Base-by-base conservation (phyloP, 2,113 vertebrate species). In the Chloroceryle aenea region DNA sequence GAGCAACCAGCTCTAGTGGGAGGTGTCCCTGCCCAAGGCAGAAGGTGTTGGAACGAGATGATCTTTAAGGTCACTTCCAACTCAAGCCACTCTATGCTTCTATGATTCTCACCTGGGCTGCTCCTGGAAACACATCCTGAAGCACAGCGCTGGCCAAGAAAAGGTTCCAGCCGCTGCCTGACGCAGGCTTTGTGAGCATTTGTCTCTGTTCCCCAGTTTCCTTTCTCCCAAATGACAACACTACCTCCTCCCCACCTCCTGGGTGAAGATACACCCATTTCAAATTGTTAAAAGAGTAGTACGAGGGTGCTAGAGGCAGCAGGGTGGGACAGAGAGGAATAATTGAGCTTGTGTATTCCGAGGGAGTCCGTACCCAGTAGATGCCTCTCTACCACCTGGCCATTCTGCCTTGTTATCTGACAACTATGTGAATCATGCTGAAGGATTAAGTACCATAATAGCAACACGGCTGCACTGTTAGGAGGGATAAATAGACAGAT, bases 401-500 rank as follows among this genome's bases (percentile, higher is more conserved):
- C 83, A 45, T 40, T 61, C 85, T 77, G 87, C 75, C 94, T 74
- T 52, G 68, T 89, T 95, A 96, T 95, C 90, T 89, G 90, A 87
- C 87, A 30, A 30, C 88, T 82, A 50, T 89, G 95, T 75, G 94
- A 92, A 94, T 96, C 73, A 82, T 89, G 91, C 94, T 43, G 68
- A 42, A 80, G 96, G 95, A 92, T 97, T 93, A 93, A 85, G 89
- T 4, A 36, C 92, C 79, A 77, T 84, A 88, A 89, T 86, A 94
- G 95, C 90, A 63, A 93, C 94, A 42, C 67, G 85, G 91, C 91
- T 93, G 91, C 91, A 72, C 91, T 81, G 94, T 86, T 55, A 89
- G 95, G 52, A 86, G 80, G 94, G 96, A 95, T 96, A 84, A 95
- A 93, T 59, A 71, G 89, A 87, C 80, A 86, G 92, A 92, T 93